These are phyloP conservation scores for Harpagifer antarcticus DNA, from an alignment of 2,797 vertebrate species.

Conservation along the genomic window DNA sequence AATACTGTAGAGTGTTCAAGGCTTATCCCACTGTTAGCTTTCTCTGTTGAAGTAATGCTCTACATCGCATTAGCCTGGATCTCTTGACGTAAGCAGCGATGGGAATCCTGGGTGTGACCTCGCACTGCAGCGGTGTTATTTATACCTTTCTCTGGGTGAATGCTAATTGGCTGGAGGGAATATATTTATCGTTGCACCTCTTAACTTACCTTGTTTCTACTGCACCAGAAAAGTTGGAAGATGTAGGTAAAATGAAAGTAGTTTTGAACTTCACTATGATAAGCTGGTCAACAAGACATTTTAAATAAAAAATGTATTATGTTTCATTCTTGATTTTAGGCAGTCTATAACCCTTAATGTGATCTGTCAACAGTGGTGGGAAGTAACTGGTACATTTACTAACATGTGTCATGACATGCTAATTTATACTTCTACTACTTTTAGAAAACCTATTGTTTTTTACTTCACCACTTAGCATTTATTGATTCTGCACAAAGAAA, in stretches of 20 bases:
- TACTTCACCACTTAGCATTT: too few species aligned
- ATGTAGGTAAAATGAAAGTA: background rate
- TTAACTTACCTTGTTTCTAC: conserved; percentile 1
- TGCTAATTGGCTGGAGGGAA: conserved; percentile 23
- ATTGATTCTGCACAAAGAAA: background rate
- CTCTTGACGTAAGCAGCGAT: conserved; percentile 53
- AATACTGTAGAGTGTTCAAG: conserved; percentile 53
- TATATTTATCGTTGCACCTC: conserved; percentile 23
- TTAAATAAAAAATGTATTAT: background rate
- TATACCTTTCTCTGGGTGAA: conserved; percentile 27
- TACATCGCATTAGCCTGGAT: conserved; percentile 1
- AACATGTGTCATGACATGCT: too few species aligned
- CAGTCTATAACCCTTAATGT: background rate
- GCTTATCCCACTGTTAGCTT: conserved; percentile 49
- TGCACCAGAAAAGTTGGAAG: background rate
- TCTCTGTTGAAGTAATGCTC: conserved; percentile 17
- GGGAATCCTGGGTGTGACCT: conserved; percentile 54
- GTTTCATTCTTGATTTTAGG: background rate
- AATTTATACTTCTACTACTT: too few species aligned
- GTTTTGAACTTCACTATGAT: background rate
- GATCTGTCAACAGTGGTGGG: too few species aligned
- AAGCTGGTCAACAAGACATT: background rate
- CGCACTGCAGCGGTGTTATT: conserved; percentile 30
- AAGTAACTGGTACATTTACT: too few species aligned
- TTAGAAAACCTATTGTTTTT: too few species aligned